Evolutionary conservation across 2,797 vertebrate species (phyloP).

Genomic region (Ciconia nigra): DNA sequence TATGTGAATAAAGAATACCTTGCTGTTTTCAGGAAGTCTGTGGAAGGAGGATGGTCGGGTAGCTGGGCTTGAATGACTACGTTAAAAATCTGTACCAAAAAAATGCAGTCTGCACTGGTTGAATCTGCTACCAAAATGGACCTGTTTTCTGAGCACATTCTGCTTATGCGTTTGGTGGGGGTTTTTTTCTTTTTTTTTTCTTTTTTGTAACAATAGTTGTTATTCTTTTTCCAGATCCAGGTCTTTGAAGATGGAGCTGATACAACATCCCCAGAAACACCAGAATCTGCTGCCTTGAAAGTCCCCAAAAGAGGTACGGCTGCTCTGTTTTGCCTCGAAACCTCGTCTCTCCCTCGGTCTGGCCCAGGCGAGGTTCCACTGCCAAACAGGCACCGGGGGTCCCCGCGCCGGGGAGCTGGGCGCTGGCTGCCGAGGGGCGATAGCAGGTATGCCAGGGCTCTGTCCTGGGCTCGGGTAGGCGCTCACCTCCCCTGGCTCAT

Average conservation of each 20-base stretch:
- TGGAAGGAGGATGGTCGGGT: neutral
- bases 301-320: constrained; percentile 87
- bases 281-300: constrained; percentile 85
- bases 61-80: too few relatives aligned
- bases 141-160: neutral
- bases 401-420: neutral
- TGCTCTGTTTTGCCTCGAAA: accelerated
- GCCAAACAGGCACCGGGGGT: accelerated
- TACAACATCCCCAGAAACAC: constrained; percentile 93
- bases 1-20: accelerated
- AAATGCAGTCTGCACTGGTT: neutral
- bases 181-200: neutral
- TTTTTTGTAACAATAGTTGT: too few relatives aligned
- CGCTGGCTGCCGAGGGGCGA: accelerated
- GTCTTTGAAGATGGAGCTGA: constrained; percentile 93
- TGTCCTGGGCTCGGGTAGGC: accelerated
- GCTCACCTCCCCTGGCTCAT: neutral
- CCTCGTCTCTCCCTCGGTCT: accelerated
- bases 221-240: constrained; percentile 83
- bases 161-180: neutral
- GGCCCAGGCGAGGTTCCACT: neutral
- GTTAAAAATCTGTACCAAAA: neutral
- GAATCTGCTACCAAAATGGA: neutral
- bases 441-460: neutral
- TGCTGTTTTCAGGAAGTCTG: neutral